Conservation (phyloP, 1,140 invertebrate species). For the Lutraria rhynchaena region DNA sequence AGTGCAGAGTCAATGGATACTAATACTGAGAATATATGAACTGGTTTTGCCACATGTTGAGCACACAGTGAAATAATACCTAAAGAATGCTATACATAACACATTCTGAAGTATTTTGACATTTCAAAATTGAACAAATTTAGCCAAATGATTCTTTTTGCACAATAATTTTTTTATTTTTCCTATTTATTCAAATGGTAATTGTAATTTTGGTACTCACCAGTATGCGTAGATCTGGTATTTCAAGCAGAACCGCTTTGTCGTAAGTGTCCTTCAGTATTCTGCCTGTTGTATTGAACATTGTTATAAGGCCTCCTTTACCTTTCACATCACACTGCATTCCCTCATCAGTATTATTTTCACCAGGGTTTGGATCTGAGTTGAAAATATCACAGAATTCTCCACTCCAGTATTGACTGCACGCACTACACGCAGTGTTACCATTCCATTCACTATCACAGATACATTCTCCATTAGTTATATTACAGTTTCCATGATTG, state of each 20-base stretch:
- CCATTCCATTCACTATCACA: constrained; percentile 51
- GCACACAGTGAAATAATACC: too few relatives aligned
- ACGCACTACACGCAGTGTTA: constrained; percentile 34
- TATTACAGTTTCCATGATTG: constrained; percentile 47
- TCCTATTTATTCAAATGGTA: too few relatives aligned
- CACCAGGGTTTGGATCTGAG: constrained; percentile 12
- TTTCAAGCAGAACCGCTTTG: constrained; percentile 40
- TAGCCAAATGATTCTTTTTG: too few relatives aligned
- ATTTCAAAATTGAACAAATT: too few relatives aligned
- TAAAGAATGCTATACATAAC: too few relatives aligned
- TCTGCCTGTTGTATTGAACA: constrained; percentile 39
- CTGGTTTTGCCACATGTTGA: too few relatives aligned
- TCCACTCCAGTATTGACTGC: constrained; percentile 29
- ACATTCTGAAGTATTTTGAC: too few relatives aligned
- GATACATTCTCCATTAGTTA: constrained; percentile 35
- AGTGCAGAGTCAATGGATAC: too few relatives aligned
- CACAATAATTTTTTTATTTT: too few relatives aligned
- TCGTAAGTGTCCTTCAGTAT: background rate
- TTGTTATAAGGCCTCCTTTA: constrained; percentile 16
- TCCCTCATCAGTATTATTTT: background rate
- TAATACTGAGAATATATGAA: too few relatives aligned
- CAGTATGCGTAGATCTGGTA: constrained; percentile 41
- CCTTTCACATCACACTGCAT: constrained; percentile 20
- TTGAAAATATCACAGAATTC: constrained; percentile 28
- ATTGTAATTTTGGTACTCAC: too few relatives aligned